These are phyloP conservation scores for Scatophagus argus DNA, from an alignment of 2,113 vertebrate species.

Conservation along the genomic window DNA sequence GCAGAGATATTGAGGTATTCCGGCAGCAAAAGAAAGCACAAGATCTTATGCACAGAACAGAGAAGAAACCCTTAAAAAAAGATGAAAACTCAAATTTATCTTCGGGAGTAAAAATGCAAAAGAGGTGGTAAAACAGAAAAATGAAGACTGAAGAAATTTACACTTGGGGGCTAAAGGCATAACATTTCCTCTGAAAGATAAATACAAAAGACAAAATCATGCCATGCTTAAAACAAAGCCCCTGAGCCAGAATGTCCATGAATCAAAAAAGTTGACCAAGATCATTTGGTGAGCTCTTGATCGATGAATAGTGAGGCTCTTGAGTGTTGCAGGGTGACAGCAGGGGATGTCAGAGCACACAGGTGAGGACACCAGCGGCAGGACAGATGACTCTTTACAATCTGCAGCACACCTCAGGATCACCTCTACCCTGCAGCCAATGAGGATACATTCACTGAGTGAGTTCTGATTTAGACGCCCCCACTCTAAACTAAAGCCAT, in stretches of 20 bases:
- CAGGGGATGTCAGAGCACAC: background rate
- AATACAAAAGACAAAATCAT: background rate
- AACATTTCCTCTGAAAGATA: background rate
- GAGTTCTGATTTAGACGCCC: background rate
- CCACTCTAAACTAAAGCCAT: background rate
- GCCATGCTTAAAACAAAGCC: background rate
- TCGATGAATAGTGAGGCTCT: background rate
- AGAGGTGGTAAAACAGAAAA: no score
- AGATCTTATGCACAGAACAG: background rate
- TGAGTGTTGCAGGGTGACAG: background rate
- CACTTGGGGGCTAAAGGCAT: background rate
- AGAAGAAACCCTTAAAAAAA: background rate
- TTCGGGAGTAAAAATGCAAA: background rate
- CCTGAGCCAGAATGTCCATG: background rate
- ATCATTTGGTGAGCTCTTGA: background rate
- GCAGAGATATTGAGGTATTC: background rate
- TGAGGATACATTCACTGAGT: no score
- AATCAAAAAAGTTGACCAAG: background rate
- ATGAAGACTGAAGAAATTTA: background rate
- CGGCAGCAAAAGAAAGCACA: background rate
- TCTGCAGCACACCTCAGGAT: background rate
- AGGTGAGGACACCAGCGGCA: slow-evolving; percentile 9
- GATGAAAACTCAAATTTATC: background rate
- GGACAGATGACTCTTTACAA: background rate
- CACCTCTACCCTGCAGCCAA: background rate